phyloP scores from a whole-genome alignment of 2,888 invertebrate species.

The Drosophila macrospina region DNA sequence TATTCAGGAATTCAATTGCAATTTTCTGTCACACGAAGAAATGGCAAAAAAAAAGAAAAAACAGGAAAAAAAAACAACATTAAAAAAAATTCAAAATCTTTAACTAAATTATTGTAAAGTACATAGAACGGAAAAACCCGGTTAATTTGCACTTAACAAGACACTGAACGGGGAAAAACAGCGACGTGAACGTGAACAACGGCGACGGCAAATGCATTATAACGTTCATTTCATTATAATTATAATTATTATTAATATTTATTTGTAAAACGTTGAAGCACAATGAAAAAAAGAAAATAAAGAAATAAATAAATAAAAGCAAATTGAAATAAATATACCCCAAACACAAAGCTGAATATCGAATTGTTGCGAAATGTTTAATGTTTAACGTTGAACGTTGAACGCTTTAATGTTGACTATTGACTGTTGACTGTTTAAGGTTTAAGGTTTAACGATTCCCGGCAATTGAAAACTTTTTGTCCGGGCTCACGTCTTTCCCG shows the following conservation, averaged over 20 bases:
- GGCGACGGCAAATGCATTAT: constrained; percentile 19
- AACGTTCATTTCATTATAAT: neutral
- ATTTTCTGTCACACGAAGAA: constrained; percentile 16
- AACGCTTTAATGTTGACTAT: neutral
- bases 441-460: constrained; percentile 14
- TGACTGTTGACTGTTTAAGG: constrained; percentile 3
- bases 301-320: neutral
- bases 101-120: constrained; percentile 48
- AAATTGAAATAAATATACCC: constrained; percentile 1
- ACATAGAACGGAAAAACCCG: constrained; percentile 54
- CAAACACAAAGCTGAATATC: constrained; percentile 6
- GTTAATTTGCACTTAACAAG: constrained; percentile 52
- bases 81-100: constrained; percentile 15
- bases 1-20: constrained; percentile 5
- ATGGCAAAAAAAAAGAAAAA: constrained; percentile 9
- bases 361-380: constrained; percentile 11
- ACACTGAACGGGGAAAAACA: constrained; percentile 39
- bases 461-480: constrained; percentile 8
- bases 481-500: constrained; percentile 62
- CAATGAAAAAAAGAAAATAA: neutral
- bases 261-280: constrained; percentile 3
- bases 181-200: constrained; percentile 7
- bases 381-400: neutral
- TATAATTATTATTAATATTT: constrained; percentile 9
- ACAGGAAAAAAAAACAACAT: constrained; percentile 32